Conservation (phyloP, 2,888 invertebrate species). For the Torymus texanus region DNA sequence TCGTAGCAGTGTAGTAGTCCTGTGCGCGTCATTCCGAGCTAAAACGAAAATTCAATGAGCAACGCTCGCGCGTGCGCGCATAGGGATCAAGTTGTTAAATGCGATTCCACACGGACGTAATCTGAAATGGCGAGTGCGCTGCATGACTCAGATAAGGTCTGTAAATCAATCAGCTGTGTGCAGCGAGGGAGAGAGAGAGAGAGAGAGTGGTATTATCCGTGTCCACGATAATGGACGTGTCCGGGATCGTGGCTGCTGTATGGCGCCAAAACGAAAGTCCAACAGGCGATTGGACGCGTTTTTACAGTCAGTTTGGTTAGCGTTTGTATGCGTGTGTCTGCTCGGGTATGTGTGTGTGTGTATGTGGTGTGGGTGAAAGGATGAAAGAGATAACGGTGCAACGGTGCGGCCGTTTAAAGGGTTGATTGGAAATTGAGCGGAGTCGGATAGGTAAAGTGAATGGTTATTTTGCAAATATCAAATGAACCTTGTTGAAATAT, state of each 20-base stretch:
- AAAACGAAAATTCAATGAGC: slow-evolving; percentile 34
- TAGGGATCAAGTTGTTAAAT: slow-evolving; percentile 43
- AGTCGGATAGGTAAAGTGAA: too few relatives aligned
- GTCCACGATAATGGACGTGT: slow-evolving; percentile 25
- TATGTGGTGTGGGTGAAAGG: too few relatives aligned
- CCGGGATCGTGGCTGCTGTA: background rate
- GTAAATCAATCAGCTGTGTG: slow-evolving; percentile 47
- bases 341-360: too few relatives aligned
- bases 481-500: too few relatives aligned
- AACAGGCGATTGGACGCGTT: background rate
- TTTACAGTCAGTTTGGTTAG: background rate
- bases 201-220: slow-evolving; percentile 22
- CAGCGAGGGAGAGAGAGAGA: background rate
- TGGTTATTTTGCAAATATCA: too few relatives aligned
- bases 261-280: background rate
- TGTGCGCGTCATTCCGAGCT: too few relatives aligned
- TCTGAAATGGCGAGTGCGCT: slow-evolving; percentile 29
- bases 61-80: background rate
- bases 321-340: too few relatives aligned
- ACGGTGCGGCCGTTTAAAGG: too few relatives aligned
- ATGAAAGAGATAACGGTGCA: too few relatives aligned
- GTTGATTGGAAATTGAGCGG: too few relatives aligned
- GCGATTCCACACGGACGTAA: slow-evolving; percentile 25
- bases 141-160: slow-evolving; percentile 43
- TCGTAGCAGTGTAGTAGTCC: too few relatives aligned